phyloP scores from a whole-genome alignment of 92 coral and sea anemone species.

The Porites divaricata region DNA sequence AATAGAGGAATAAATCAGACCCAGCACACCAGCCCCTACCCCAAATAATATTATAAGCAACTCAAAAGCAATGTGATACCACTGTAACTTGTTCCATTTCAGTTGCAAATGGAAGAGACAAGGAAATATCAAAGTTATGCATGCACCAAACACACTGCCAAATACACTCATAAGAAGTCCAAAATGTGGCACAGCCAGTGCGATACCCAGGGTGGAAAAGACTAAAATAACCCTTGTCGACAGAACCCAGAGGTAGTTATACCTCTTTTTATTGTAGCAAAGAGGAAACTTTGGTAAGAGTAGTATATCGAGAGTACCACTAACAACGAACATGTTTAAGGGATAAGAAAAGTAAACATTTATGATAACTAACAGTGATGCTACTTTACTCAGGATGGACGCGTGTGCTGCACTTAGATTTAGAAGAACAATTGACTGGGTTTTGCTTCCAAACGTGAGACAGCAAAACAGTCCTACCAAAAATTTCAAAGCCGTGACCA shows the following conservation, averaged over 20 bases:
- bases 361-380: constrained; percentile 57
- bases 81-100: constrained; percentile 61
- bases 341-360: constrained; percentile 83
- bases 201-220: constrained; percentile 66
- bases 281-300: constrained; percentile 68
- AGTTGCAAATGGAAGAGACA: constrained; percentile 75
- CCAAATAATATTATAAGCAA: constrained; percentile 65
- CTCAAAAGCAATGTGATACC: constrained; percentile 58
- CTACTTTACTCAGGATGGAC: constrained; percentile 59
- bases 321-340: constrained; percentile 82
- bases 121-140: constrained; percentile 79
- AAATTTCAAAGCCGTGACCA: constrained; percentile 62
- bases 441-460: constrained; percentile 65
- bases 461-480: constrained; percentile 73
- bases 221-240: constrained; percentile 59
- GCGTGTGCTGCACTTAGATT: constrained; percentile 66
- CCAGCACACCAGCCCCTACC: constrained; percentile 63
- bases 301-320: constrained; percentile 72
- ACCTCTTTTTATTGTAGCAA: constrained; percentile 58
- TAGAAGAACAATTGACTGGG: constrained; percentile 63
- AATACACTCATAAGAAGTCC: constrained; percentile 81
- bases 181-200: constrained; percentile 84
- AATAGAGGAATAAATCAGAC: constrained; percentile 71
- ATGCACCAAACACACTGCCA: constrained; percentile 85
- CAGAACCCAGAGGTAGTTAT: constrained; percentile 60